These are phyloP conservation scores for Drosophila ezoana DNA, from an alignment of 2,888 invertebrate genomes.

Conservation along the genomic window DNA sequence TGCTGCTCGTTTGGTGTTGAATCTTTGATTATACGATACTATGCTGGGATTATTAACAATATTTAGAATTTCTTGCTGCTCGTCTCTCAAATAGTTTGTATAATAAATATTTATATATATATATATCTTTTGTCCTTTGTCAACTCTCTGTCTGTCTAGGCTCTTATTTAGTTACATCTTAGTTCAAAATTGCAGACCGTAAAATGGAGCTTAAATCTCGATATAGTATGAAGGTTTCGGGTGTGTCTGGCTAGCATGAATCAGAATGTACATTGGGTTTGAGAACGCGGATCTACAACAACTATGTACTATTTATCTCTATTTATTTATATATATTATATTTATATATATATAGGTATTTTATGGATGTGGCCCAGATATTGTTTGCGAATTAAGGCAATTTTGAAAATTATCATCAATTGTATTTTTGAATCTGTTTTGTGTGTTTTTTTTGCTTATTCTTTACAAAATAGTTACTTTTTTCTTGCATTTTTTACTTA, in stretches of 20 bases:
- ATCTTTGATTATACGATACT: conserved; percentile 50
- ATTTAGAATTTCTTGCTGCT: conserved; percentile 42
- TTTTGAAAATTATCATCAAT: conserved; percentile 54
- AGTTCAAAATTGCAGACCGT: conserved; percentile 47
- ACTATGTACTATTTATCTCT: conserved; percentile 21
- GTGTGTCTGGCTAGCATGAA: conserved; percentile 5
- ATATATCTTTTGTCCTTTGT: conserved; percentile 9
- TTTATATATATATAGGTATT: conserved; percentile 3
- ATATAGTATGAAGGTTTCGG: conserved; percentile 8
- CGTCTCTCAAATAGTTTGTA: conserved; percentile 7
- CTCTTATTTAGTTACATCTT: conserved; percentile 42
- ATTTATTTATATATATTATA: conserved; percentile 8
- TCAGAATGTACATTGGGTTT: conserved; percentile 39
- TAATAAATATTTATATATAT: conserved; percentile 21
- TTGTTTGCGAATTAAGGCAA: conserved; percentile 57
- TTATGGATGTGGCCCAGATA: conserved; percentile 47
- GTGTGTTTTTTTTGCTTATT: conserved; percentile 34
- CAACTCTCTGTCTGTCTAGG: conserved; percentile 15
- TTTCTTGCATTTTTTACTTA: conserved; percentile 52
- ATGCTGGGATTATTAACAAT: conserved; percentile 45
- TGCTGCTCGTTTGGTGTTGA: conserved; percentile 44
- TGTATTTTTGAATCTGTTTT: conserved; percentile 40
- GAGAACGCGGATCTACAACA: conserved; percentile 30
- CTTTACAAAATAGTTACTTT: conserved; percentile 43
- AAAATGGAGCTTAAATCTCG: conserved; percentile 25